Conservation (phyloP, 1,140 invertebrate genomes). For the Ctenoplectra terminalis region DNA sequence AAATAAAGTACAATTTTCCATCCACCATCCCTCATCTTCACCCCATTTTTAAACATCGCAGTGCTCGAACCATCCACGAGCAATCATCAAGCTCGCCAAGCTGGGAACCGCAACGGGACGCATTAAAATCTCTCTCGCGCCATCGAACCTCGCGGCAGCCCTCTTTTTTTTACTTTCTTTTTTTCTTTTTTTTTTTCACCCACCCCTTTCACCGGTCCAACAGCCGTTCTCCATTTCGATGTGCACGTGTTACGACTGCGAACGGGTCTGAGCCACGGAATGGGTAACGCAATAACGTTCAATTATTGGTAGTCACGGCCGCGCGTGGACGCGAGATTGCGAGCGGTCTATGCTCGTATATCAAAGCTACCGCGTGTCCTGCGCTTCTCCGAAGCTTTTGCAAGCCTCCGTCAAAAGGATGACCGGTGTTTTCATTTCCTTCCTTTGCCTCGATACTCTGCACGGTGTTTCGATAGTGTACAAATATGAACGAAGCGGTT, state of each 20-base stretch:
- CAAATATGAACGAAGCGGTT: constrained; percentile 23
- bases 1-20: no score
- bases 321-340: constrained; percentile 46
- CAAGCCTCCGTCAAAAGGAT: constrained; percentile 44
- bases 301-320: constrained; percentile 79
- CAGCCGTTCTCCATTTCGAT: constrained; percentile 40
- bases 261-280: constrained; percentile 21
- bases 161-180: neutral
- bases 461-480: constrained; percentile 33
- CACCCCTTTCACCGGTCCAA: neutral
- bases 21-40: no score
- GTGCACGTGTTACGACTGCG: constrained; percentile 60
- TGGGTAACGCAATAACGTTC: constrained; percentile 80
- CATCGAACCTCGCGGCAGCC: neutral
- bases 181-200: neutral
- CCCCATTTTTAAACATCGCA: neutral
- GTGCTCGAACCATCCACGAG: neutral
- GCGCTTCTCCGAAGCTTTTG: constrained; percentile 47
- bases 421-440: neutral
- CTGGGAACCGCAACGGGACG: no score
- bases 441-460: neutral
- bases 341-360: constrained; percentile 73
- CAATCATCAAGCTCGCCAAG: neutral
- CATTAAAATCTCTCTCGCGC: constrained; percentile 25
- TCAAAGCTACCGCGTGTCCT: constrained; percentile 71